Evolutionary conservation across 64 coral and sea anemone genomes (phyloP).

Genomic region (Actinia equina): DNA sequence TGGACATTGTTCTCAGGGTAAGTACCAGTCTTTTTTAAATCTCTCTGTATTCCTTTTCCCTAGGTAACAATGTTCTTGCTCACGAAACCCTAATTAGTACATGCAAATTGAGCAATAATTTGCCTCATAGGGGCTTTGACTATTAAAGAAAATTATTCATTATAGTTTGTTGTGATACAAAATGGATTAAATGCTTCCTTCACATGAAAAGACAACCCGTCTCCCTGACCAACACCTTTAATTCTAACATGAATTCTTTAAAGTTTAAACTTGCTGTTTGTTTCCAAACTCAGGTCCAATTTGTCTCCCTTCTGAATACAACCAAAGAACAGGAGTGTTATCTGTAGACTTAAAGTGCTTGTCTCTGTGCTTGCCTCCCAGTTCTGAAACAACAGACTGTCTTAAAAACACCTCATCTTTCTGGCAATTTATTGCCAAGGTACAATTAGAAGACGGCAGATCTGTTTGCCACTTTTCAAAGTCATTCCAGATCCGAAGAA

Average conservation of each 20-base stretch:
- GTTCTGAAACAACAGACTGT: background rate
- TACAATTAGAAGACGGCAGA: background rate
- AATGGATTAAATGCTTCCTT: no score
- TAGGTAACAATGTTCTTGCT: no score
- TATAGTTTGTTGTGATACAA: no score
- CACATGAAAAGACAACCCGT: no score
- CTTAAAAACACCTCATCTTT: background rate
- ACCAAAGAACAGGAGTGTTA: background rate
- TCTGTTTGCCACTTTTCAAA: background rate
- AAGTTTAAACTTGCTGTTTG: background rate
- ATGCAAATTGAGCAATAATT: no score
- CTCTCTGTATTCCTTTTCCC: background rate
- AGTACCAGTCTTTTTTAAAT: background rate
- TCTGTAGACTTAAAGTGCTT: background rate
- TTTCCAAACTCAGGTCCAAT: background rate
- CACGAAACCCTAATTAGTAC: no score
- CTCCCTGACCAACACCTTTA: background rate
- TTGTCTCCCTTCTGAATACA: background rate
- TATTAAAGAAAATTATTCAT: no score
- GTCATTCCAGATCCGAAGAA: background rate
- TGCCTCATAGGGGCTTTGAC: no score
- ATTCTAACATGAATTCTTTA: background rate
- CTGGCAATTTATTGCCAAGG: background rate
- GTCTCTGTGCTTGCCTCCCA: background rate
- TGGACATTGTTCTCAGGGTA: background rate